phyloP scores from a whole-genome alignment of 2,888 invertebrate species.

The Uropetala carovei region DNA sequence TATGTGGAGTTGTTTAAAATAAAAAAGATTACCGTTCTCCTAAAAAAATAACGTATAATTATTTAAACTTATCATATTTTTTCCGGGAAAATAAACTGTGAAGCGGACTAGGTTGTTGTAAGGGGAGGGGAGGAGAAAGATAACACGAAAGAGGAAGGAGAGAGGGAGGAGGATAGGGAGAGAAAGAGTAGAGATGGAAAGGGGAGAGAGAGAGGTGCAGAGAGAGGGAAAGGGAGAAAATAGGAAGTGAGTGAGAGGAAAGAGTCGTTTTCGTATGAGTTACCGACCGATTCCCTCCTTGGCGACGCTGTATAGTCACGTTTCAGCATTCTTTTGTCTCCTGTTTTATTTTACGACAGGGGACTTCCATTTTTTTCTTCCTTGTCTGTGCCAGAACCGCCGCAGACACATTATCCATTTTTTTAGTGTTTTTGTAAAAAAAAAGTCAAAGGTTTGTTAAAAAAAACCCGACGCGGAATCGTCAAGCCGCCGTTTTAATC shows the following conservation, averaged over 20 bases:
- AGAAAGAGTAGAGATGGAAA: neutral
- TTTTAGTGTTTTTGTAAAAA: neutral
- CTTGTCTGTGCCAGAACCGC: neutral
- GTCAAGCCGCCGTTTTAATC: neutral
- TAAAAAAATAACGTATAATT: neutral
- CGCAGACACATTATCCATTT: neutral
- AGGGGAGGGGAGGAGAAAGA: neutral
- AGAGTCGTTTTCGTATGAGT: constrained; percentile 37
- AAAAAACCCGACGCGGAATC: neutral
- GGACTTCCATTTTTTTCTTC: neutral
- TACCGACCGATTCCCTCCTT: constrained; percentile 13
- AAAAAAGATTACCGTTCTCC: neutral
- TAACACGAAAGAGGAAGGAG: neutral
- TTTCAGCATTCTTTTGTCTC: constrained; percentile 1
- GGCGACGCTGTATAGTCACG: neutral
- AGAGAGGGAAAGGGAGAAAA: neutral
- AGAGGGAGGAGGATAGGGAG: neutral
- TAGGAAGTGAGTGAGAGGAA: neutral
- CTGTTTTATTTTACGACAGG: constrained; percentile 12
- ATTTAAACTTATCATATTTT: neutral
- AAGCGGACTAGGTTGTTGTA: neutral
- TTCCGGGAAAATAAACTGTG: neutral
- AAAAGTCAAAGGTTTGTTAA: neutral
- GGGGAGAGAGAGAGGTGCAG: neutral
- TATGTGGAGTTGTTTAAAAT: neutral